A percentile compares a stretch with the other conserved stretches of the same genome.
phyloP scores from a whole-genome alignment of 1,140 invertebrate species.

The Callitettix versicolor region DNA sequence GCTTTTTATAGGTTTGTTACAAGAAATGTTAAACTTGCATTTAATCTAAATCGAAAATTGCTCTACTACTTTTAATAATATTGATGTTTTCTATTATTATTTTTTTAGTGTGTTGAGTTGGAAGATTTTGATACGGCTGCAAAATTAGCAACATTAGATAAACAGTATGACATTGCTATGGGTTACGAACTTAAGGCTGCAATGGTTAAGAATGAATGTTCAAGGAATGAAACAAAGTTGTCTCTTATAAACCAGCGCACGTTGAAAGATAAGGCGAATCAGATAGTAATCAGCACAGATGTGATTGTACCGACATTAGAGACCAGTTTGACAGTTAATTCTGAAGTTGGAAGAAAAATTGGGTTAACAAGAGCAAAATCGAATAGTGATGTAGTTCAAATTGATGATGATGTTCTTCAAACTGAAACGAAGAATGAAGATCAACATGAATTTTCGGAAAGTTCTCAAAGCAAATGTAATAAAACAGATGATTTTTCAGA shows the following conservation, averaged over 20 bases:
- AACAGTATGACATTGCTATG: slow-evolving; percentile 33
- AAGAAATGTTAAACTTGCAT: too few relatives aligned
- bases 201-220: background rate
- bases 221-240: too few relatives aligned
- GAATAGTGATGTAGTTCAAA: too few relatives aligned
- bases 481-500: background rate
- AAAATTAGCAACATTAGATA: slow-evolving; percentile 28
- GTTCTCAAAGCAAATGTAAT: too few relatives aligned
- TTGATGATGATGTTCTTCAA: too few relatives aligned
- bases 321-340: slow-evolving; percentile 32
- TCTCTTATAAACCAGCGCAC: background rate
- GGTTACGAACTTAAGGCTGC: slow-evolving; percentile 32
- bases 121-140: slow-evolving; percentile 38
- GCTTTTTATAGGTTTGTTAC: too few relatives aligned
- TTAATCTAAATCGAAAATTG: background rate
- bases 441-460: background rate
- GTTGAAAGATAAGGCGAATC: slow-evolving; percentile 7
- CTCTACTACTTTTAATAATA: background rate
- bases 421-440: background rate
- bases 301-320: slow-evolving; percentile 25
- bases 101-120: slow-evolving; percentile 31
- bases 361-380: slow-evolving; percentile 29
- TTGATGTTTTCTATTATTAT: too few relatives aligned
- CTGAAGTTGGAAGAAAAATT: slow-evolving; percentile 30
- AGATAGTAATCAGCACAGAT: slow-evolving; percentile 8